phyloP scores from a whole-genome alignment of 64 coral and sea anemone genomes.

The Hydrozoanthus tunicans region DNA sequence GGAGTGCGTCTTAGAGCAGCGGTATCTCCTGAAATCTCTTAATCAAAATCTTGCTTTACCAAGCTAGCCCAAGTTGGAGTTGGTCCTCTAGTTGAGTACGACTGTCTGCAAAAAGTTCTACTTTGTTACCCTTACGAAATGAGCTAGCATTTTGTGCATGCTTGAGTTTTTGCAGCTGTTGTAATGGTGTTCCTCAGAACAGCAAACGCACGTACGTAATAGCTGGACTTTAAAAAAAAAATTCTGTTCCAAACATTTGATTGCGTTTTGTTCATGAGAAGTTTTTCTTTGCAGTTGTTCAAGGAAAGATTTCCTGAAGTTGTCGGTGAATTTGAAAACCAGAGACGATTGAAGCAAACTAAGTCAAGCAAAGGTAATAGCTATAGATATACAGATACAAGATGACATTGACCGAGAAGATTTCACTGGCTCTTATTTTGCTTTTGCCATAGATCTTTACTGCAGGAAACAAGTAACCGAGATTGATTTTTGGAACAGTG shows the following conservation, averaged over 20 bases:
- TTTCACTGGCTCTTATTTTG: too few relatives aligned
- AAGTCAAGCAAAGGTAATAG: slow-evolving; percentile 22
- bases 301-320: slow-evolving; percentile 60
- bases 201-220: not conserved
- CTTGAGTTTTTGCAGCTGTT: too few relatives aligned
- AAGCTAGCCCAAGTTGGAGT: too few relatives aligned
- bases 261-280: not conserved
- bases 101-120: not conserved
- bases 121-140: not conserved
- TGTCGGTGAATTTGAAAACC: slow-evolving; percentile 52
- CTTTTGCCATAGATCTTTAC: too few relatives aligned
- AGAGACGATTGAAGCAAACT: slow-evolving; percentile 40
- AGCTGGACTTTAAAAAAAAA: not conserved
- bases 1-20: too few relatives aligned
- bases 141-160: too few relatives aligned
- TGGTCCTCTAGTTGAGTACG: not conserved
- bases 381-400: not conserved
- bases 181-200: not conserved
- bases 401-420: not conserved
- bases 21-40: too few relatives aligned
- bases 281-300: slow-evolving; percentile 23
- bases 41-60: too few relatives aligned
- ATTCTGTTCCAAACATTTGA: not conserved
- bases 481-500: too few relatives aligned
- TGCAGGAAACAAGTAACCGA: too few relatives aligned